Conservation (phyloP, 1,140 invertebrate species). For the Gerris buenoi region DNA sequence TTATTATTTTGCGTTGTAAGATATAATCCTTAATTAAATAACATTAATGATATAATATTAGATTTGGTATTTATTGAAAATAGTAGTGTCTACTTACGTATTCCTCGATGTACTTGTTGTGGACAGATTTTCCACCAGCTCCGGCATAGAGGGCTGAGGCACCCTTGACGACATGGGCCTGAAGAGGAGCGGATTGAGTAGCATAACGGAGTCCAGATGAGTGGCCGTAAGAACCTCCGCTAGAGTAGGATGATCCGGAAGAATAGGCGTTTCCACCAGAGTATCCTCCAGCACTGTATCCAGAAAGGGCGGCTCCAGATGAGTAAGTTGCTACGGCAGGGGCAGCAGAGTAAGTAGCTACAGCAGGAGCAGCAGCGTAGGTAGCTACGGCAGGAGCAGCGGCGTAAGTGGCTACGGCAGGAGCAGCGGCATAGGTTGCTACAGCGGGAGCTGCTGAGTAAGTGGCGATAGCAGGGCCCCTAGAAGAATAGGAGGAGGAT, state of each 20-base stretch:
- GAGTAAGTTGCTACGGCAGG: slow-evolving; percentile 8
- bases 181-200: neutral
- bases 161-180: neutral
- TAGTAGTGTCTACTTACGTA: slow-evolving; percentile 21
- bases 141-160: slow-evolving; percentile 8
- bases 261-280: slow-evolving; percentile 6
- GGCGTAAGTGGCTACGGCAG: too few species aligned
- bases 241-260: slow-evolving; percentile 3
- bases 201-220: neutral
- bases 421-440: slow-evolving; percentile 5
- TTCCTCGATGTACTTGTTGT: slow-evolving; percentile 20
- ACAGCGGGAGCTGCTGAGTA: slow-evolving; percentile 10
- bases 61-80: neutral
- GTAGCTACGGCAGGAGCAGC: neutral
- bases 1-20: neutral
- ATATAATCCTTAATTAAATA: neutral
- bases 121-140: slow-evolving; percentile 16
- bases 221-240: slow-evolving; percentile 9
- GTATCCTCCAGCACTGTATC: slow-evolving; percentile 13
- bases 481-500: slow-evolving; percentile 6
- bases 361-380: too few species aligned
- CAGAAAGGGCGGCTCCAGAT: slow-evolving; percentile 10
- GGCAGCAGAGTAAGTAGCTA: too few species aligned
- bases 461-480: slow-evolving; percentile 6
- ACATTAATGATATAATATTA: neutral